These are phyloP conservation scores for Orthonychiurus folsomi DNA, from an alignment of 2,888 invertebrate genomes.

Conservation along the genomic window DNA sequence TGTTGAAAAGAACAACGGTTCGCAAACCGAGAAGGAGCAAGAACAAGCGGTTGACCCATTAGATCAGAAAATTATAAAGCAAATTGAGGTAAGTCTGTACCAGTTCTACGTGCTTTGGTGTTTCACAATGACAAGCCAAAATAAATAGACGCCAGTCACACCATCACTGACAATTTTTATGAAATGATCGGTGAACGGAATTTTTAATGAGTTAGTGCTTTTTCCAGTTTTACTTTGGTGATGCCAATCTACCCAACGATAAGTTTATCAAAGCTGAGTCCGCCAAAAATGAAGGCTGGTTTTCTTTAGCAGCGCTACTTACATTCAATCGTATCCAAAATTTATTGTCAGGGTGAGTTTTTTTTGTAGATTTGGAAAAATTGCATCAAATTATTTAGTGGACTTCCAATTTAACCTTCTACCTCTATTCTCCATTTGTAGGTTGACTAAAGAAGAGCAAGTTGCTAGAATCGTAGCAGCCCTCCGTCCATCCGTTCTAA, in stretches of 20 bases:
- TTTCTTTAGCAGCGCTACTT: conserved; percentile 69
- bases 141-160: no score
- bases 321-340: conserved; percentile 65
- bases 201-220: no score
- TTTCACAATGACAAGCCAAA: no score
- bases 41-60: no score
- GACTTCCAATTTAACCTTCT: background rate
- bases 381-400: background rate
- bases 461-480: conserved; percentile 21
- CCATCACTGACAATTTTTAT: background rate
- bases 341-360: conserved; percentile 26
- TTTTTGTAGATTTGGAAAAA: background rate
- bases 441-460: conserved; percentile 20
- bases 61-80: conserved; percentile 12
- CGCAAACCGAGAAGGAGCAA: no score
- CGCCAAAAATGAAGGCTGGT: conserved; percentile 81
- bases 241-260: conserved; percentile 82
- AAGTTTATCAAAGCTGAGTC: conserved; percentile 85
- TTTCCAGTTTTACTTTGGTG: conserved; percentile 68
- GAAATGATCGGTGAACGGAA: background rate
- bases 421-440: no score
- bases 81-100: conserved; percentile 16
- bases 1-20: no score
- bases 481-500: conserved; percentile 25
- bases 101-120: background rate